Evolutionary conservation across 1,140 invertebrate genomes (phyloP).

Genomic region (Bemisia tabaci): DNA sequence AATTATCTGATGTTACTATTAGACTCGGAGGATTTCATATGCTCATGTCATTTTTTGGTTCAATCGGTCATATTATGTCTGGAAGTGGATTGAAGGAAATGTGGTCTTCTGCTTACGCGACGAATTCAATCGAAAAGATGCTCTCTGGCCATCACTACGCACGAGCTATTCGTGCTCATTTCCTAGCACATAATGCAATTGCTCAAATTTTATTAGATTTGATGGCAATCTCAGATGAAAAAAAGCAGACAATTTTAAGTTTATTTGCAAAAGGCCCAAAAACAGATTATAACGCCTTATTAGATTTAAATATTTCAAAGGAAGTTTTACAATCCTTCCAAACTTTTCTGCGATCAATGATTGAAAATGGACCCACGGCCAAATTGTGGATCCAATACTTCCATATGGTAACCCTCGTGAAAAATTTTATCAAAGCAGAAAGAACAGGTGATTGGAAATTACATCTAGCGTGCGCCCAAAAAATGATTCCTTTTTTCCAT

Average conservation of each 20-base stretch:
- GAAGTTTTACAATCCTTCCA: too few species aligned
- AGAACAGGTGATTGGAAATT: conserved; percentile 23
- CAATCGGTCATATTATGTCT: conserved; percentile 7
- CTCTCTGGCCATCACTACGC: conserved; percentile 25
- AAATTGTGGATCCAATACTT: conserved; percentile 31
- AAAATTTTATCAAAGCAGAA: conserved; percentile 30
- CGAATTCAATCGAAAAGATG: conserved; percentile 29
- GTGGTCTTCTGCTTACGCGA: conserved; percentile 25
- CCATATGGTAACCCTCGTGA: conserved; percentile 27
- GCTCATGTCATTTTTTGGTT: conserved; percentile 6
- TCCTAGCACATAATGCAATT: conserved; percentile 25
- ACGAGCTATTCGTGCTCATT: conserved; percentile 29
- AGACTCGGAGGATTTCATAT: conserved; percentile 10
- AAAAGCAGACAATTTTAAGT: too few species aligned
- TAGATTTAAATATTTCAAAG: too few species aligned
- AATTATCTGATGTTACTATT: conserved; percentile 2
- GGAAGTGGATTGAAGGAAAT: conserved; percentile 19
- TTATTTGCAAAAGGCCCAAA: too few species aligned
- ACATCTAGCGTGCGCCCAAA: conserved; percentile 25
- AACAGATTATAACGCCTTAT: too few species aligned
- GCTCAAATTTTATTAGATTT: too few species aligned
- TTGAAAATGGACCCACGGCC: conserved; percentile 25
- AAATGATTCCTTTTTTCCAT: conserved; percentile 31
- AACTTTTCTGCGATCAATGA: too few species aligned
- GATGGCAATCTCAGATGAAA: too few species aligned